These are phyloP conservation scores for Loriculus beryllinus DNA, from an alignment of 2,797 vertebrate species.

Conservation along the genomic window DNA sequence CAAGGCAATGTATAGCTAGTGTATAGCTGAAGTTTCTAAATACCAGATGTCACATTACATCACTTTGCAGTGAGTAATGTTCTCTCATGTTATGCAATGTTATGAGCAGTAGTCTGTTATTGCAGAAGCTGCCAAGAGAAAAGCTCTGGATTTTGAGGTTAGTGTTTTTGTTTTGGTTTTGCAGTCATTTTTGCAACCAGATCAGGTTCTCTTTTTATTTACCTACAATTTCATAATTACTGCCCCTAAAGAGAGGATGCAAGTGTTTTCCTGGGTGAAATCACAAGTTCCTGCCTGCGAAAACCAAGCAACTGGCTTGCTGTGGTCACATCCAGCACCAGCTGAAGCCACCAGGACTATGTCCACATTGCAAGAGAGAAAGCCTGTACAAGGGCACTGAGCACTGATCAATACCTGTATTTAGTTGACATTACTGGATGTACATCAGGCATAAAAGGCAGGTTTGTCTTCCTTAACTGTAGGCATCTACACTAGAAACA, in stretches of 20 bases:
- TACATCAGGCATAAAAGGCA: not conserved
- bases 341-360: not conserved
- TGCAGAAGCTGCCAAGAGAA: not conserved
- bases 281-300: not conserved
- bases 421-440: not conserved
- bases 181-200: rapidly evolving
- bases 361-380: not conserved
- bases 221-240: not conserved
- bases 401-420: rapidly evolving
- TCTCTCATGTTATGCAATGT: not conserved
- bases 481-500: rapidly evolving
- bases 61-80: not conserved
- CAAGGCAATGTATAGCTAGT: not conserved
- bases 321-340: not conserved
- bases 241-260: not conserved
- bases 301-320: not conserved
- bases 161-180: not conserved
- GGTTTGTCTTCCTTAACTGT: too few relatives aligned
- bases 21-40: slow-evolving; percentile 13
- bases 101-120: not conserved
- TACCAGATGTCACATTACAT: slow-evolving; percentile 11
- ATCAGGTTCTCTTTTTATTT: not conserved
- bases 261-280: not conserved
- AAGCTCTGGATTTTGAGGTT: not conserved
- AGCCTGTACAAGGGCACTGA: not conserved